Evolutionary conservation across 2,113 vertebrate genomes (phyloP).

Genomic region (Semnopithecus entellus): DNA sequence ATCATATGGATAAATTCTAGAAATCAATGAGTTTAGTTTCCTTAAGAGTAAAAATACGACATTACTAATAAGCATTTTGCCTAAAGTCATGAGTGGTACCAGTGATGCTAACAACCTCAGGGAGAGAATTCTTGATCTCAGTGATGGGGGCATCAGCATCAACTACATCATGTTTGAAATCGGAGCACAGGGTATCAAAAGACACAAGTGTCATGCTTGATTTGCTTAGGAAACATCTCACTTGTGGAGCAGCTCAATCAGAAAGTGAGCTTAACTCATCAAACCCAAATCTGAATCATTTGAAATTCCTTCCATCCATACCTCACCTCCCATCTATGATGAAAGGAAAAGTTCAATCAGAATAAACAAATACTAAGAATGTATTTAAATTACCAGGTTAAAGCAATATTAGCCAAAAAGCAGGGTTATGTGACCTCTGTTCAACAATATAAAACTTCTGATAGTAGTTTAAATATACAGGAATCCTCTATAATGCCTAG

Average conservation of each 20-base stretch:
- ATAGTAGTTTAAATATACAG: background rate
- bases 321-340: background rate
- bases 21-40: background rate
- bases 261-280: slow-evolving; percentile 36
- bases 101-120: background rate
- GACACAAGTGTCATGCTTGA: slow-evolving; percentile 22
- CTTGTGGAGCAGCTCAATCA: background rate
- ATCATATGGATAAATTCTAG: background rate
- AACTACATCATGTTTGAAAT: slow-evolving; percentile 55
- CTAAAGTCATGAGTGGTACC: background rate
- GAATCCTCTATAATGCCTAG: background rate
- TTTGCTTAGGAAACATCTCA: slow-evolving; percentile 56
- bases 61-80: background rate
- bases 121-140: background rate
- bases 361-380: background rate
- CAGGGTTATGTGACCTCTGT: background rate
- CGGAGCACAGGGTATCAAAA: background rate
- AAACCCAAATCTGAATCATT: background rate
- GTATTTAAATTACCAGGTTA: background rate
- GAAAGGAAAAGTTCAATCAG: background rate
- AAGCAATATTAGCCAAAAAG: background rate
- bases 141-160: background rate
- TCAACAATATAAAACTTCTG: background rate
- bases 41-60: background rate
- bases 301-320: background rate